A percentile compares a stretch with the other conserved stretches of the same genome.
Evolutionary conservation across 2,888 invertebrate species (phyloP).

Genomic region (Oscheius sp.): DNA sequence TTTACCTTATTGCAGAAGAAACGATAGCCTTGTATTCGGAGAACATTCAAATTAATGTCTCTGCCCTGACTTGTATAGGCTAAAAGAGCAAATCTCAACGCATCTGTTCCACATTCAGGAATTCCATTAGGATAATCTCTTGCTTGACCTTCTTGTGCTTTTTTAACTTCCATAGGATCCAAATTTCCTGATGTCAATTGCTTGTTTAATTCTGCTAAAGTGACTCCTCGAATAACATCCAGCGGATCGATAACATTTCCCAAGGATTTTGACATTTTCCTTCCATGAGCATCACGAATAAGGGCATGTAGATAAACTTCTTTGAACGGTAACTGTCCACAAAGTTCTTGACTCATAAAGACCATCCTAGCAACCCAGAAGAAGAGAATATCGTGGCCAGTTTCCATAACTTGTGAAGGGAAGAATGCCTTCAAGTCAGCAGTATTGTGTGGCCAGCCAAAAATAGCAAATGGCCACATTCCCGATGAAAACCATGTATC

Average conservation of each 20-base stretch:
- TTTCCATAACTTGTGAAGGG: conserved; percentile 89
- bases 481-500: conserved; percentile 99
- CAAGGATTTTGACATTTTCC: conserved; percentile 98
- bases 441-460: conserved; percentile 90
- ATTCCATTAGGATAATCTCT: conserved; percentile 73
- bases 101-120: conserved; percentile 82
- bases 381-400: conserved; percentile 91
- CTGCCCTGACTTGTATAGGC: conserved; percentile 88
- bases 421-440: conserved; percentile 80
- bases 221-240: conserved; percentile 90
- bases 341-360: conserved; percentile 90
- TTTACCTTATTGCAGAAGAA: conserved; percentile 71
- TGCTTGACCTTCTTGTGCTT: conserved; percentile 79
- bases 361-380: conserved; percentile 99
- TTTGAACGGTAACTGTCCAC: conserved; percentile 90
- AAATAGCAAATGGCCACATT: conserved; percentile 92
- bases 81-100: conserved; percentile 89
- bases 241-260: conserved; percentile 98
- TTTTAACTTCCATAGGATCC: conserved; percentile 85
- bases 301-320: conserved; percentile 90
- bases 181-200: conserved; percentile 85
- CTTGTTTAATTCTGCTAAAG: conserved; percentile 82
- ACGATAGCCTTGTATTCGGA: conserved; percentile 81
- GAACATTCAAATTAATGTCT: conserved; percentile 95
- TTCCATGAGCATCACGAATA: conserved; percentile 95